Conservation (phyloP, 53 echinoderm and acorn worm genomes). For the Actinopyga echinites region DNA sequence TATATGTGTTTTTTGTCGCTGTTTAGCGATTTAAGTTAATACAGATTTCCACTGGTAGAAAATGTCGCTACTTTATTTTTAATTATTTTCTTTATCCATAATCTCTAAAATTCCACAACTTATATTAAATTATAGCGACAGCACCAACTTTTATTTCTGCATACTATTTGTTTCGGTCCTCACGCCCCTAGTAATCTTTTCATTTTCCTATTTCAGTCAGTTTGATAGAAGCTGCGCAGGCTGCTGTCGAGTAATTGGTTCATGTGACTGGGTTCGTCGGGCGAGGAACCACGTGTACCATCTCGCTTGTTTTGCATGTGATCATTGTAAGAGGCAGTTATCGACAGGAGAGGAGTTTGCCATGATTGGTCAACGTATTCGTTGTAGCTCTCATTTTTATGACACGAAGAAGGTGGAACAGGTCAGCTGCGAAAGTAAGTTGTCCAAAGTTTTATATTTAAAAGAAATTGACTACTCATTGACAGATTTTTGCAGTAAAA, state of each 20-base stretch:
- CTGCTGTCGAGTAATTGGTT: conserved; percentile 68
- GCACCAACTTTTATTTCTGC: neutral
- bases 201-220: conserved; percentile 40
- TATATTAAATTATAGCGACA: neutral
- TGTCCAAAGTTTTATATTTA: no score
- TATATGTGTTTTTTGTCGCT: no score
- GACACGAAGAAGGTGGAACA: conserved; percentile 45
- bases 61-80: no score
- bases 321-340: conserved; percentile 90
- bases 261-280: conserved; percentile 88
- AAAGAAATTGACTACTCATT: no score
- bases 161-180: neutral
- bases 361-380: conserved; percentile 73
- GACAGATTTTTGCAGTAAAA: no score
- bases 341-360: conserved; percentile 97
- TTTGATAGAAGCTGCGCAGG: conserved; percentile 79
- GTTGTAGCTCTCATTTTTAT: conserved; percentile 84
- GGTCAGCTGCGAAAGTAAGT: neutral
- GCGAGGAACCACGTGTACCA: conserved; percentile 86
- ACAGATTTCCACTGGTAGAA: no score
- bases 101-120: neutral
- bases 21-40: no score
- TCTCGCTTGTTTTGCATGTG: conserved; percentile 94
- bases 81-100: no score
- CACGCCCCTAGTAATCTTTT: neutral